Percentiles rank a stretch among this genome's conserved stretches.
phyloP scores from a whole-genome alignment of 2,113 vertebrate species.

The Otocyon megalotis region DNA sequence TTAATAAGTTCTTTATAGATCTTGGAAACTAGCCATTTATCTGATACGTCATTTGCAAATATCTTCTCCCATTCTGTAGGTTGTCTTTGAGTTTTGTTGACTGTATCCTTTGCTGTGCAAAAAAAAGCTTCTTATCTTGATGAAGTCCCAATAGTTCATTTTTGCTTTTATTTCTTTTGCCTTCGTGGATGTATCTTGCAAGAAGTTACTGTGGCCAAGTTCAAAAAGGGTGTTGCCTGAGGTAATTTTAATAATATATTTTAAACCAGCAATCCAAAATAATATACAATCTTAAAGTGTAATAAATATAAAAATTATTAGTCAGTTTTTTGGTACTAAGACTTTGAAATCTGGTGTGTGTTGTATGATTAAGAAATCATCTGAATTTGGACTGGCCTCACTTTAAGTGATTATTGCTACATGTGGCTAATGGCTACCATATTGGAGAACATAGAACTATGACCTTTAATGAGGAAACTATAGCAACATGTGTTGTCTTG shows the following conservation, averaged over 20 bases:
- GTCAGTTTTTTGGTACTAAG: neutral
- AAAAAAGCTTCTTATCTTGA: no score
- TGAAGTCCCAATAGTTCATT: no score
- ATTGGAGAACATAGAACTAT: neutral
- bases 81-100: no score
- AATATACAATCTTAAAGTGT: neutral
- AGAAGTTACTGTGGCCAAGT: no score
- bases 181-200: no score
- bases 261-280: neutral
- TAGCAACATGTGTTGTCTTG: neutral
- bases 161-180: no score
- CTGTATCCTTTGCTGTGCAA: no score
- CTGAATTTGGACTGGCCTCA: neutral
- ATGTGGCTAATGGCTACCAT: neutral
- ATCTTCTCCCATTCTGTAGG: no score
- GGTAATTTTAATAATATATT: neutral
- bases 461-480: neutral
- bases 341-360: neutral
- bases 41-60: no score
- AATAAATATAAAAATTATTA: neutral
- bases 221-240: no score
- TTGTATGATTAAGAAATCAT: neutral
- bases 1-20: no score
- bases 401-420: neutral
- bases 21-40: no score